Evolutionary conservation across 1,140 invertebrate species (phyloP), one percentile per base, ranked within the genome.

Genomic region (Homalodisca vitripennis): DNA sequence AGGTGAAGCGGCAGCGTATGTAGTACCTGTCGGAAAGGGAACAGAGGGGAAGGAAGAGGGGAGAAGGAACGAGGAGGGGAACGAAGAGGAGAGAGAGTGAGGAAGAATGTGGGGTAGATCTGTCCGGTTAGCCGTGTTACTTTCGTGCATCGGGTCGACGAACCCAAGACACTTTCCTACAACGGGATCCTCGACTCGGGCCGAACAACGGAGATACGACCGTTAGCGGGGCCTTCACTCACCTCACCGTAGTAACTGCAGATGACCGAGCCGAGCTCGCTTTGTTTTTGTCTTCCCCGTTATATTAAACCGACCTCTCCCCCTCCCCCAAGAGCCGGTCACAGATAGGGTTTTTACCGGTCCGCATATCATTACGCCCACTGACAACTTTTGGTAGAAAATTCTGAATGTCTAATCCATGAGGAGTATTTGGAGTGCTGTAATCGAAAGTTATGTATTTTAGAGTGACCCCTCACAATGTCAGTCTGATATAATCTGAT

Each of bases 51-150:
- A 6, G 34, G 48, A 51, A n/a, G 48, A 51, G 48, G 48, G 48
- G 48, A 51, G 22, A 51, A 20, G 24, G 27, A 53, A 20, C 17
- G 48, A 53, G 22, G 48, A 60, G 55, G 27, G 24, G 55, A 60
- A 26, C 26, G 55, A 30, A 24, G 55, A 27, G 55, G 24, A 60
- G 55, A 60, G 55, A 60, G 55, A 60, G 55, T 60, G 55, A 26
- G 55, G 55, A 60, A 60, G 55, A 60, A 60, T 60, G 55, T 60
- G 55, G 55, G 55, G n/a, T 60, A 30, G 22, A 60, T 13, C n/a
- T 30, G 55, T 60, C 55, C 55, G 55, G 55, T 60, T 60, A n/a
- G 14, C 26, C 55, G 55, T 60, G 22, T 60, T 60, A 60, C 55
- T 60, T 60, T 60, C 55, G 26, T 27, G 55, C 34, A 26, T 13